Evolutionary conservation across 2,888 invertebrate species (phyloP).

Genomic region (Macrosoma leucophasiata): DNA sequence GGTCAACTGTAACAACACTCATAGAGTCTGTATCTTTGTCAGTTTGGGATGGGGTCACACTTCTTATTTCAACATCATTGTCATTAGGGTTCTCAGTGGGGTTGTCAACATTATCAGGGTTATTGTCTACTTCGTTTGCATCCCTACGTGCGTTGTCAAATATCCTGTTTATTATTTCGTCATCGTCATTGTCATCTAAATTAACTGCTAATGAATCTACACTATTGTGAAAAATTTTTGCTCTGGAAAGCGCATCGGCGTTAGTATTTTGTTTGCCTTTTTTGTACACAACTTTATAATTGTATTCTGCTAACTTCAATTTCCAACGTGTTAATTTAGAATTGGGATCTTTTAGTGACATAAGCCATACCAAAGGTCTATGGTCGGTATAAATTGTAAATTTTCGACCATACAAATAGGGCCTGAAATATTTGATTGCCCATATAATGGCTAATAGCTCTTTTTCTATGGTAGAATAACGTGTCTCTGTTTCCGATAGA

Average conservation of each 20-base stretch:
- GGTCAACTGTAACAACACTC: constrained; percentile 3
- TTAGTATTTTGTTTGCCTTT: constrained; percentile 30
- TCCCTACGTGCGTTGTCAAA: constrained; percentile 1
- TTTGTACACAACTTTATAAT: constrained; percentile 29
- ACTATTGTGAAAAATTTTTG: constrained; percentile 21
- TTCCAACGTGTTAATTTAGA: constrained; percentile 40
- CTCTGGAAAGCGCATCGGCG: constrained; percentile 30
- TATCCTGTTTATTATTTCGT: constrained; percentile 7
- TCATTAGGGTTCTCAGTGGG: no score
- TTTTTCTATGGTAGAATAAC: constrained; percentile 35
- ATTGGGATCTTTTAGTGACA: constrained; percentile 41
- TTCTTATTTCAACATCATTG: not conserved
- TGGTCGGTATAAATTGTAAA: constrained; percentile 48
- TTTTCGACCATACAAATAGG: constrained; percentile 37
- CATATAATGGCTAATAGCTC: constrained; percentile 39
- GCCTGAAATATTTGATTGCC: constrained; percentile 38
- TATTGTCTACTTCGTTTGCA: constrained; percentile 3
- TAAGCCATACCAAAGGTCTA: constrained; percentile 38
- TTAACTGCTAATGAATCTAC: constrained; percentile 7
- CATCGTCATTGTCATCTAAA: no score
- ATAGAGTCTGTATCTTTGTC: constrained; percentile 8
- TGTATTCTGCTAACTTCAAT: constrained; percentile 31
- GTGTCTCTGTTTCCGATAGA: constrained; percentile 25
- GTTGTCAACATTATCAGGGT: not conserved
- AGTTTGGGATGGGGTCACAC: not conserved